Percentiles rank a stretch among this genome's conserved stretches.
phyloP scores from a whole-genome alignment of 1,140 invertebrate species.

The Drosophila repleta region DNA sequence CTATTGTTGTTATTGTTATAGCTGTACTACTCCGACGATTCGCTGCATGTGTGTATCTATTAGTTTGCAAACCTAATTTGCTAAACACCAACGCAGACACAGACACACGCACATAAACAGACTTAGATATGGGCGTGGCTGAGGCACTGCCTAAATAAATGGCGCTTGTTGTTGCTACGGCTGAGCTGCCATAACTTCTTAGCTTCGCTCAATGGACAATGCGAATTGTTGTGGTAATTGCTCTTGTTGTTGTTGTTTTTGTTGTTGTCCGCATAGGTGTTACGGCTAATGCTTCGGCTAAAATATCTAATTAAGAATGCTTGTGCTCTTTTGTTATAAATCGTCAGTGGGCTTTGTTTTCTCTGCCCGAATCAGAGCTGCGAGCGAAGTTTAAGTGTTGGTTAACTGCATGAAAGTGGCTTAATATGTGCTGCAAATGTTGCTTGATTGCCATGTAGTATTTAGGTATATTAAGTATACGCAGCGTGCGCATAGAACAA shows the following conservation, averaged over 20 bases:
- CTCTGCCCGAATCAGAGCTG: slow-evolving; percentile 22
- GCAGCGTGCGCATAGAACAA: background rate
- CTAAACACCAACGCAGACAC: slow-evolving; percentile 58
- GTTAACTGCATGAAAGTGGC: background rate
- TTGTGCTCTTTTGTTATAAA: slow-evolving; percentile 60
- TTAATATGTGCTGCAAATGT: background rate
- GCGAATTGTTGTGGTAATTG: slow-evolving; percentile 8
- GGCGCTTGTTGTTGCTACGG: background rate
- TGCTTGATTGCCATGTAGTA: slow-evolving; percentile 2
- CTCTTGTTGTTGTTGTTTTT: slow-evolving; percentile 1
- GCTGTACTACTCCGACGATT: slow-evolving; percentile 2
- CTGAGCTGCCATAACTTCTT: slow-evolving; percentile 65
- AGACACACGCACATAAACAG: slow-evolving; percentile 5
- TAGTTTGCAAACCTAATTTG: slow-evolving; percentile 76
- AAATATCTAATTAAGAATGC: slow-evolving; percentile 74
- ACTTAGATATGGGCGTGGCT: slow-evolving; percentile 10
- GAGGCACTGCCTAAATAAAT: slow-evolving; percentile 21
- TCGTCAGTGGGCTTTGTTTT: slow-evolving; percentile 52
- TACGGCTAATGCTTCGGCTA: slow-evolving; percentile 69
- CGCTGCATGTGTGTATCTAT: slow-evolving; percentile 56
- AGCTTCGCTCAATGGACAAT: slow-evolving; percentile 38
- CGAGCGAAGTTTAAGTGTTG: slow-evolving; percentile 4
- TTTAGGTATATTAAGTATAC: background rate
- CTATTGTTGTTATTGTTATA: slow-evolving; percentile 4
- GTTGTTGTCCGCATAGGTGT: slow-evolving; percentile 61